Conservation (phyloP, 2,797 vertebrate genomes). For the Otolemur crassicaudatus region DNA sequence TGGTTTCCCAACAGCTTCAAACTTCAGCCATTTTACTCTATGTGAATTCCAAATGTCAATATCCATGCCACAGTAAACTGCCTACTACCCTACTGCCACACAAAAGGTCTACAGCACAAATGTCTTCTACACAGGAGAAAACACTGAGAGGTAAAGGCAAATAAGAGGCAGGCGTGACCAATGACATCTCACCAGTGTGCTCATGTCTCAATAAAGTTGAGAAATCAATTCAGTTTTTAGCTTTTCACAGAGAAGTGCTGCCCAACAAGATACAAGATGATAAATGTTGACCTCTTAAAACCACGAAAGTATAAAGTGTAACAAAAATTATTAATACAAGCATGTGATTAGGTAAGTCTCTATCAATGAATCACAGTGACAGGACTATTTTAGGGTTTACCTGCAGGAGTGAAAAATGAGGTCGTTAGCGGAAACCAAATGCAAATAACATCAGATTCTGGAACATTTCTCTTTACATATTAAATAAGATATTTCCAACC, state of each 20-base stretch:
- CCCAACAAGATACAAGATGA: slow-evolving; percentile 86
- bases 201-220: slow-evolving; percentile 77
- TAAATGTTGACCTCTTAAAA: slow-evolving; percentile 88
- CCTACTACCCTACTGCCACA: background rate
- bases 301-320: slow-evolving; percentile 87
- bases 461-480: slow-evolving; percentile 78
- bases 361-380: slow-evolving; percentile 84
- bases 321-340: slow-evolving; percentile 82
- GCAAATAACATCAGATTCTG: slow-evolving; percentile 83
- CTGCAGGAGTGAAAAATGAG: slow-evolving; percentile 86
- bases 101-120: background rate
- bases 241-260: slow-evolving; percentile 79
- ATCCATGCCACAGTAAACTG: background rate
- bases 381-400: slow-evolving; percentile 79
- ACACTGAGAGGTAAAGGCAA: background rate
- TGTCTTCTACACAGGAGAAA: background rate
- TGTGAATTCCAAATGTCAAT: background rate
- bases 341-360: slow-evolving; percentile 81
- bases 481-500: slow-evolving; percentile 71
- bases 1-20: background rate
- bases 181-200: background rate
- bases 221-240: slow-evolving; percentile 84
- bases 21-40: background rate
- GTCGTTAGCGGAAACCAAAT: slow-evolving; percentile 85
- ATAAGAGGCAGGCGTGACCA: background rate